Percentiles rank a stretch among this genome's conserved stretches.
phyloP scores from a whole-genome alignment of 1,140 invertebrate genomes.

The Heliconius hermathena region DNA sequence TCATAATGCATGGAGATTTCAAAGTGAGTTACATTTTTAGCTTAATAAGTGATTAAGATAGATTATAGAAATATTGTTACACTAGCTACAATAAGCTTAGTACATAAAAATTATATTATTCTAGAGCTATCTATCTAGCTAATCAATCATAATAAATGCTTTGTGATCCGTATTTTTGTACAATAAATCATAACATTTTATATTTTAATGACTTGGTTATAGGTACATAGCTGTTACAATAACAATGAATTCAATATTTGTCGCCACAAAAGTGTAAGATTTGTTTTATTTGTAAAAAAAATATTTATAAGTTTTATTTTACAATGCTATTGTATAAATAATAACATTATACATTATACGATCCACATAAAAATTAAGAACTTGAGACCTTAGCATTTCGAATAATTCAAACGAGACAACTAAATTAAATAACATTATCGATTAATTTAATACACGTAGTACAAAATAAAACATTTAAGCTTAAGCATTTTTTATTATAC shows the following conservation, averaged over 20 bases:
- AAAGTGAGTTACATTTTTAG: slow-evolving; percentile 78
- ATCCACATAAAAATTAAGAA: neutral
- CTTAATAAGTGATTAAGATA: neutral
- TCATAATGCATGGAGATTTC: slow-evolving; percentile 97
- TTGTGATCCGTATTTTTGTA: neutral
- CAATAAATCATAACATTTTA: neutral
- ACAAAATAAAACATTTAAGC: no score
- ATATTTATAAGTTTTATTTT: neutral
- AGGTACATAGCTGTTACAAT: neutral
- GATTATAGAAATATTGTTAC: neutral
- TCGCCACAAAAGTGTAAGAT: neutral
- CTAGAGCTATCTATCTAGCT: neutral
- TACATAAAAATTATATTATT: neutral
- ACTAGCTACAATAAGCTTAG: neutral
- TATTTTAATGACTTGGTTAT: slow-evolving; percentile 5
- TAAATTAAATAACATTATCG: neutral
- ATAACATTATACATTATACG: neutral
- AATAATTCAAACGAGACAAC: neutral
- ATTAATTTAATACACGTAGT: neutral
- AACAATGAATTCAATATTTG: neutral
- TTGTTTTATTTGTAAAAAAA: neutral
- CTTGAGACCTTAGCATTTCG: neutral
- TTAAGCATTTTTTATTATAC: no score
- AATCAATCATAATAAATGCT: neutral
- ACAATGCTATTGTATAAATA: neutral